Percentiles rank a stretch among this genome's conserved stretches.
phyloP scores from a whole-genome alignment of 2,888 invertebrate genomes.

The Drosophila macrothrix region DNA sequence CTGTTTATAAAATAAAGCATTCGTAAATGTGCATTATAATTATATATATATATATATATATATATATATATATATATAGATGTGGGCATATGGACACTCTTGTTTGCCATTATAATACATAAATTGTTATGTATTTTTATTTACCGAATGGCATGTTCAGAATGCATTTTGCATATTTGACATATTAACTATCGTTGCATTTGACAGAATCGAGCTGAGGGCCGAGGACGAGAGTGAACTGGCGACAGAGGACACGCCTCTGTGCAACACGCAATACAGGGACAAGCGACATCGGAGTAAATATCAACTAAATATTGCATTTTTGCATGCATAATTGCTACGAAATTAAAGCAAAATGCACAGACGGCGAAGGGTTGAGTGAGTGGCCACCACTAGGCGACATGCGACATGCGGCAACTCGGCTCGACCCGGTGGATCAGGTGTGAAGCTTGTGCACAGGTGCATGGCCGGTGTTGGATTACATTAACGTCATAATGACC shows the following conservation, averaged over 20 bases:
- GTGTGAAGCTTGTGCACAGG: constrained; percentile 76
- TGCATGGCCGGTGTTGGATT: constrained; percentile 75
- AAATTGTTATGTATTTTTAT: constrained; percentile 18
- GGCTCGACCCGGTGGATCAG: constrained; percentile 46
- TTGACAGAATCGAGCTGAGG: constrained; percentile 23
- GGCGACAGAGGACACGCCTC: constrained; percentile 12
- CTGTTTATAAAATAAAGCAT: constrained; percentile 31
- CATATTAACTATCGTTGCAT: constrained; percentile 66
- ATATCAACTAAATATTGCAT: constrained; percentile 73
- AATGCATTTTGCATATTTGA: constrained; percentile 67
- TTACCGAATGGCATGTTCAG: constrained; percentile 43
- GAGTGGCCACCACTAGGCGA: constrained; percentile 36
- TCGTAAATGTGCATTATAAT: constrained; percentile 12
- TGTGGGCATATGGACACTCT: neutral
- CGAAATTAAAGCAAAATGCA: constrained; percentile 75
- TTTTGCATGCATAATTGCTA: constrained; percentile 79
- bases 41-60: constrained; percentile 15
- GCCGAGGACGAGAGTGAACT: neutral
- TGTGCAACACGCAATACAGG: constrained; percentile 71
- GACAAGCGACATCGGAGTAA: constrained; percentile 49
- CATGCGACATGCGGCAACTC: constrained; percentile 55
- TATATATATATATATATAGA: constrained; percentile 23
- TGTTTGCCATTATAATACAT: constrained; percentile 25
- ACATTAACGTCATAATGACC: constrained; percentile 79
- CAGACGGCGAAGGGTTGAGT: constrained; percentile 30